These are phyloP conservation scores for Eurypyga helias DNA, from an alignment of 2,113 vertebrate genomes.

Conservation along the genomic window DNA sequence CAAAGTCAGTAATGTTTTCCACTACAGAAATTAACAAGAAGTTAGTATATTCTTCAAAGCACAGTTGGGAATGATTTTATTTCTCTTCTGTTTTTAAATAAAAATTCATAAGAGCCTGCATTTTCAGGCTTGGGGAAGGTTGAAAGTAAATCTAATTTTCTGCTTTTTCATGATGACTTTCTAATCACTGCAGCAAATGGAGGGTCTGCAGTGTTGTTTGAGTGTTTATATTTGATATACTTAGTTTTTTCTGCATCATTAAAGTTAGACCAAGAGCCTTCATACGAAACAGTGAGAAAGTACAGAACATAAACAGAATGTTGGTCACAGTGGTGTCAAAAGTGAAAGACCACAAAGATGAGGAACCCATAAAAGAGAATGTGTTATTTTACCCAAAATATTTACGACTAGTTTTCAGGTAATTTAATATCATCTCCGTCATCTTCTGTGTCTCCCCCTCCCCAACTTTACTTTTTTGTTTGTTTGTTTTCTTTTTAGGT, in stretches of 20 bases:
- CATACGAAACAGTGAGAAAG: background rate
- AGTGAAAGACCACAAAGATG: background rate
- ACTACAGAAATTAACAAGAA: background rate
- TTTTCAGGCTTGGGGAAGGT: background rate
- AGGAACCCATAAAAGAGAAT: background rate
- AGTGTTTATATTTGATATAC: background rate
- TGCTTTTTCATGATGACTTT: background rate
- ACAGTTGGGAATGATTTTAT: background rate
- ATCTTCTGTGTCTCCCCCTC: background rate
- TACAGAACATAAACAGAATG: background rate
- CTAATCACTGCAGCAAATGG: background rate
- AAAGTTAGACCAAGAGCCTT: background rate
- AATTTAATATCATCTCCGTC: background rate
- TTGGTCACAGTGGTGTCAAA: background rate
- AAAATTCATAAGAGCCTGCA: background rate
- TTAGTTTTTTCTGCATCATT: background rate
- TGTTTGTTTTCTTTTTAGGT: background rate
- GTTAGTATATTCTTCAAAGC: background rate
- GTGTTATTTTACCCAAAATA: background rate
- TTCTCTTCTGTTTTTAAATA: background rate
- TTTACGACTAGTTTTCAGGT: background rate
- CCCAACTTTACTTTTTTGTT: fast-evolving
- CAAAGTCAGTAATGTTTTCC: background rate
- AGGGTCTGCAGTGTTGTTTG: too few relatives aligned
- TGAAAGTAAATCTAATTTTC: background rate